Evolutionary conservation across 2,888 invertebrate species (phyloP).

Genomic region (Azorinus chamasolen): DNA sequence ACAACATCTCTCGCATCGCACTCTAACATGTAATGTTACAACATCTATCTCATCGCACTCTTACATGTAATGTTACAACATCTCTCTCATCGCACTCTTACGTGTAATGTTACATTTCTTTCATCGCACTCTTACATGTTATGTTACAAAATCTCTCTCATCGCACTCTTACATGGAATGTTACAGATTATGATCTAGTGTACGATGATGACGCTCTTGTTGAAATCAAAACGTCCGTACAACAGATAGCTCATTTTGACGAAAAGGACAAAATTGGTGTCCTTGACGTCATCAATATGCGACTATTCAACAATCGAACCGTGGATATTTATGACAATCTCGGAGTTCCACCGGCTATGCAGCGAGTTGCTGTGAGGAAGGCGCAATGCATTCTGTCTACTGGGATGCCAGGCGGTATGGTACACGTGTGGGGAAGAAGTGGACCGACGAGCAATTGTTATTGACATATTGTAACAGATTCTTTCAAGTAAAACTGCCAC

Average conservation of each 20-base stretch:
- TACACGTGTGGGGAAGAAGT: conserved; percentile 20
- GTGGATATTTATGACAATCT: conserved; percentile 41
- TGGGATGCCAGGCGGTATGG: conserved; percentile 35
- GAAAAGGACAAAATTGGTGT: conserved; percentile 10
- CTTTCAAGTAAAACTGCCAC: too few species aligned
- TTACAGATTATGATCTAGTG: conserved; percentile 44
- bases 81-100: too few species aligned
- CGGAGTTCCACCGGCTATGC: conserved; percentile 15
- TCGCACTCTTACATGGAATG: too few species aligned
- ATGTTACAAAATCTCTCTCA: too few species aligned
- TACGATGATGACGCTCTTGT: background rate
- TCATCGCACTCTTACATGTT: too few species aligned
- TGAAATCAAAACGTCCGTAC: conserved; percentile 15
- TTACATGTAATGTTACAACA: too few species aligned
- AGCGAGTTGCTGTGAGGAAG: conserved; percentile 11
- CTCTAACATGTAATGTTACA: too few species aligned
- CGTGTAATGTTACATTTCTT: too few species aligned
- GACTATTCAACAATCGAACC: conserved; percentile 30
- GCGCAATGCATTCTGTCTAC: conserved; percentile 30
- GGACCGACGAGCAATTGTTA: too few species aligned
- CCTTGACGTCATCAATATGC: conserved; percentile 43
- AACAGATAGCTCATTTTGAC: conserved; percentile 32
- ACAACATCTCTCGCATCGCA: too few species aligned
- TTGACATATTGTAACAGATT: too few species aligned
- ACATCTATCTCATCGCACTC: too few species aligned